Percentiles rank a stretch among this genome's conserved stretches.
These are phyloP conservation scores for Corythaeola cristata DNA, from an alignment of 2,113 vertebrate species.

Conservation along the genomic window DNA sequence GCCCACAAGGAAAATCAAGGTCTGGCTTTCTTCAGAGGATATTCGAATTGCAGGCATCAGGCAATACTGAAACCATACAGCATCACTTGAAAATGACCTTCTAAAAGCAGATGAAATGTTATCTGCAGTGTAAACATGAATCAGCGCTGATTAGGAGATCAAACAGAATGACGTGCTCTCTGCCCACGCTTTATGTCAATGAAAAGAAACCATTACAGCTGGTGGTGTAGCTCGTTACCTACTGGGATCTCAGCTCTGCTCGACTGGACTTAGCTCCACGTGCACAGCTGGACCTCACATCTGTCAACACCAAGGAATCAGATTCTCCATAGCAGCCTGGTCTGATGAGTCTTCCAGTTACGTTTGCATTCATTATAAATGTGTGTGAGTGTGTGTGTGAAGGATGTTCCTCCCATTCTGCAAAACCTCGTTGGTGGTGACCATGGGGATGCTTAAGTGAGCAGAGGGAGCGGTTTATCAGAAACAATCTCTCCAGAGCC, in stretches of 20 bases:
- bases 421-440: background rate
- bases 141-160: slow-evolving; percentile 33
- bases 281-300: background rate
- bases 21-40: background rate
- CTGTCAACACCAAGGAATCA: background rate
- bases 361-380: background rate
- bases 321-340: background rate
- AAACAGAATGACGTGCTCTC: background rate
- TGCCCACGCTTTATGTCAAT: slow-evolving; percentile 6
- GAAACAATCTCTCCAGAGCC: background rate
- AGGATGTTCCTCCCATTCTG: background rate
- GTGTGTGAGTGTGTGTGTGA: background rate
- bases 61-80: background rate
- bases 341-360: background rate
- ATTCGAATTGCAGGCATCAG: background rate
- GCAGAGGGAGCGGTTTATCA: background rate
- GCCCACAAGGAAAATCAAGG: background rate
- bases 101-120: slow-evolving; percentile 11
- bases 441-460: background rate
- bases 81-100: background rate
- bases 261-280: background rate
- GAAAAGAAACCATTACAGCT: background rate
- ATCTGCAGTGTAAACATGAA: background rate
- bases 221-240: background rate
- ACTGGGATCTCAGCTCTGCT: background rate